Percentiles rank a stretch among this genome's conserved stretches.
phyloP scores from a whole-genome alignment of 2,888 invertebrate genomes.

The Steinernema scapterisci region DNA sequence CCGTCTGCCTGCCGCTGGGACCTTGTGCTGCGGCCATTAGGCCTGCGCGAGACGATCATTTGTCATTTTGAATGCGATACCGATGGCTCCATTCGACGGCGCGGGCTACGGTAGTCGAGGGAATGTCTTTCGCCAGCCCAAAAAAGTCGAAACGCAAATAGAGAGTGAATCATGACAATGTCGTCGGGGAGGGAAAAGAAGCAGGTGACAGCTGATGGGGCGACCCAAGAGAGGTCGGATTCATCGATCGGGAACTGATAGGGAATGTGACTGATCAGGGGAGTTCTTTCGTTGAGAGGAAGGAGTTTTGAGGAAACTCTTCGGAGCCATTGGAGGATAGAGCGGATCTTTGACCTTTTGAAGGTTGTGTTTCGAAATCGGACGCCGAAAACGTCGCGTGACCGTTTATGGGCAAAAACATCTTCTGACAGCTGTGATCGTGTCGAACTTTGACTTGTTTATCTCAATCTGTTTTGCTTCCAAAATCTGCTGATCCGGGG shows the following conservation, averaged over 20 bases:
- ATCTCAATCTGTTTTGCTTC: neutral
- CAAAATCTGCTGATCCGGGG: neutral
- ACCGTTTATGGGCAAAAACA: too few relatives aligned
- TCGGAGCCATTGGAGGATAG: too few relatives aligned
- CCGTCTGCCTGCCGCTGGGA: too few relatives aligned
- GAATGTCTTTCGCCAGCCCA: neutral
- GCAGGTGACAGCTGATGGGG: neutral
- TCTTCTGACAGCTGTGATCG: too few relatives aligned
- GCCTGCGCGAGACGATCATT: conserved; percentile 2
- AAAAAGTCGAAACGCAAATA: conserved; percentile 28
- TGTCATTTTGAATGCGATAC: conserved; percentile 20
- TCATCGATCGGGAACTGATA: neutral
- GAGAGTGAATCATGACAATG: neutral
- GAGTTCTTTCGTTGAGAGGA: too few relatives aligned
- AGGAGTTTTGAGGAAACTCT: too few relatives aligned
- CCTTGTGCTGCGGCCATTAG: neutral
- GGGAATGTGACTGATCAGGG: too few relatives aligned
- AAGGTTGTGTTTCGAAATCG: too few relatives aligned
- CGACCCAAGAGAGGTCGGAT: neutral
- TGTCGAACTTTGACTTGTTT: neutral
- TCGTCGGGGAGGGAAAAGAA: neutral
- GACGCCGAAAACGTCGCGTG: too few relatives aligned
- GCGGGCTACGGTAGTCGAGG: conserved; percentile 11
- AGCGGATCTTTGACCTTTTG: too few relatives aligned
- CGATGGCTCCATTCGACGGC: neutral